A percentile compares a stretch with the other conserved stretches of the same genome.
These are phyloP conservation scores for Rutpela maculata DNA, from an alignment of 2,888 invertebrate genomes.

Conservation along the genomic window DNA sequence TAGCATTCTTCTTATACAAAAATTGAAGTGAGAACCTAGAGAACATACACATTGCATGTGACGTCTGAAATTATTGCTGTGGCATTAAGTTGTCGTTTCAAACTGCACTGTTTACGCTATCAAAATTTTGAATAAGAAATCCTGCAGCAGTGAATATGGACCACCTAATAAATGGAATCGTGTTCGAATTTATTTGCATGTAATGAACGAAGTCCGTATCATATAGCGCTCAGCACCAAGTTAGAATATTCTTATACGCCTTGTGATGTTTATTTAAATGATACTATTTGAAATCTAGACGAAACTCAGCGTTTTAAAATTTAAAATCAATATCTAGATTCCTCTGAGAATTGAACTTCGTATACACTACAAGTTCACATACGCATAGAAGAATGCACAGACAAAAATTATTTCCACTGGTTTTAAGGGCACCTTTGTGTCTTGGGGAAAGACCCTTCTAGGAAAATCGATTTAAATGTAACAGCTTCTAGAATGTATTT, in stretches of 20 bases:
- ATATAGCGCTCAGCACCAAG: not conserved
- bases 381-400: conserved; percentile 23
- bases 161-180: too few species aligned
- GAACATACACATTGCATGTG: too few species aligned
- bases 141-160: too few species aligned
- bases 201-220: not conserved
- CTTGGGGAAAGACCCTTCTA: conserved; percentile 35
- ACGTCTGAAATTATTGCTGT: too few species aligned
- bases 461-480: conserved; percentile 28
- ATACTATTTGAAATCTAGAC: conserved; percentile 28
- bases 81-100: too few species aligned
- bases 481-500: not conserved
- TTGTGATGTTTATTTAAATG: conserved; percentile 29
- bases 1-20: too few species aligned
- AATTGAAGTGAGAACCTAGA: too few species aligned
- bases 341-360: conserved; percentile 19
- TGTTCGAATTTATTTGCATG: too few species aligned
- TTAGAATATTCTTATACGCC: not conserved
- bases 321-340: conserved; percentile 35
- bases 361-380: not conserved
- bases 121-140: too few species aligned
- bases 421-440: conserved; percentile 32
- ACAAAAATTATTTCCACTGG: conserved; percentile 35
- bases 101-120: too few species aligned
- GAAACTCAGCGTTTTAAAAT: conserved; percentile 32